A percentile compares a stretch with the other conserved stretches of the same genome.
These are phyloP conservation scores for Apamea sordens DNA, from an alignment of 2,888 invertebrate species.

Conservation along the genomic window DNA sequence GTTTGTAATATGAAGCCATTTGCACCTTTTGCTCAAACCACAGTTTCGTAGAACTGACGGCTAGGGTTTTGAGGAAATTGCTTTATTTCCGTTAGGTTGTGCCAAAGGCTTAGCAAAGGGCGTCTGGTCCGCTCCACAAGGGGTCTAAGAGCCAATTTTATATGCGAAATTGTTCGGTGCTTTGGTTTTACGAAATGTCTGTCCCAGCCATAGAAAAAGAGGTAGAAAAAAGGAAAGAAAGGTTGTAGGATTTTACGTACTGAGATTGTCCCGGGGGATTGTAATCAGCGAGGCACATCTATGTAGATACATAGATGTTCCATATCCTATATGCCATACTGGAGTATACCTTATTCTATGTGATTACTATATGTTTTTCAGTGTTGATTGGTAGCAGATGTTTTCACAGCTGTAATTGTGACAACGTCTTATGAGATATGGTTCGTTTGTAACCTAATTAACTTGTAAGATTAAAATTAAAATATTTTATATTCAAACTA, in stretches of 20 bases:
- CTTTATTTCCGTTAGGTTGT: slow-evolving; percentile 34
- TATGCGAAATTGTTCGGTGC: neutral
- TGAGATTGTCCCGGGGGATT: neutral
- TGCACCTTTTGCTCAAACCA: slow-evolving; percentile 15
- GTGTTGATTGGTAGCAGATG: neutral
- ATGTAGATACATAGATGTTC: neutral
- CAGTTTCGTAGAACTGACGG: slow-evolving; percentile 17
- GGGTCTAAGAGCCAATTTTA: neutral
- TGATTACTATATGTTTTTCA: too few species aligned
- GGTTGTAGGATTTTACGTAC: neutral
- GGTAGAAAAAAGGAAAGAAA: neutral
- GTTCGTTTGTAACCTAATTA: neutral
- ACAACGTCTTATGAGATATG: too few species aligned
- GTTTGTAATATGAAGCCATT: slow-evolving; percentile 25
- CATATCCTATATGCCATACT: neutral
- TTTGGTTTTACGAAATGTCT: neutral
- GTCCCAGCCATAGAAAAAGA: neutral
- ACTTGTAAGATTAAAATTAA: neutral
- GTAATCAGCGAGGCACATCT: neutral
- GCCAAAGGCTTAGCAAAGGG: slow-evolving; percentile 1
- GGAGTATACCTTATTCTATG: neutral
- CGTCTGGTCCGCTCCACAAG: neutral
- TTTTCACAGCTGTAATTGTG: too few species aligned
- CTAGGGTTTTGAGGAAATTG: slow-evolving; percentile 29
- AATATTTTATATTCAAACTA: too few species aligned